Percentiles rank a stretch among this genome's conserved stretches.
Conservation (phyloP, 2,797 vertebrate genomes). For the Tolypeutes matacus region DNA sequence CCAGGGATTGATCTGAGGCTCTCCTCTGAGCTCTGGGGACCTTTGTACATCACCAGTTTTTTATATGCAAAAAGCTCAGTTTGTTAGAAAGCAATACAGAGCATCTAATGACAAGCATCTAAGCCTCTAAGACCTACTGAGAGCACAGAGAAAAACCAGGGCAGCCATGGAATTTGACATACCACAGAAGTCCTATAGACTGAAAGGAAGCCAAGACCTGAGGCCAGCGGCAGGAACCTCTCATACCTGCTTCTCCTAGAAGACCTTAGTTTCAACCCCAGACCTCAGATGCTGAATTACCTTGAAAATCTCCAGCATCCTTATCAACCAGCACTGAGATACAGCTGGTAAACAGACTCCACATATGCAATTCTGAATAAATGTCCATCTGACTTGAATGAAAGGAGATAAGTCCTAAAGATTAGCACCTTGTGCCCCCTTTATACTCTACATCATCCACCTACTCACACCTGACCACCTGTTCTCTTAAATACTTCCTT, state of each 20-base stretch:
- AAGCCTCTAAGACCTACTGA: background rate
- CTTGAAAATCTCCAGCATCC: background rate
- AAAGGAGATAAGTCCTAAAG: background rate
- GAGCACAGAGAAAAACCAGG: background rate
- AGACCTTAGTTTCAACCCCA: background rate
- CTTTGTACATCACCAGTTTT: background rate
- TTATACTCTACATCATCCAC: background rate
- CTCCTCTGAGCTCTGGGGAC: background rate
- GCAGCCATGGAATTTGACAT: background rate
- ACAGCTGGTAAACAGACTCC: too few species aligned
- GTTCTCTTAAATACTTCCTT: background rate
- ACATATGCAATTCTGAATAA: background rate
- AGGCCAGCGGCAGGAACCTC: background rate
- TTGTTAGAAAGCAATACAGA: background rate
- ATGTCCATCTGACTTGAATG: background rate
- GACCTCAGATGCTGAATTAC: background rate
- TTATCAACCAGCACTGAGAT: background rate
- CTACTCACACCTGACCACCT: background rate
- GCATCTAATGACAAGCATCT: background rate
- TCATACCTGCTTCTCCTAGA: too few species aligned
- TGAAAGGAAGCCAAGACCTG: background rate
- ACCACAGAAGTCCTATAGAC: background rate
- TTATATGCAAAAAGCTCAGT: background rate
- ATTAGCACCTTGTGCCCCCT: rapidly evolving
- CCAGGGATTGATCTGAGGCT: too few species aligned